phyloP scores from a whole-genome alignment of 2,113 vertebrate genomes.

The Gallinago undulata region DNA sequence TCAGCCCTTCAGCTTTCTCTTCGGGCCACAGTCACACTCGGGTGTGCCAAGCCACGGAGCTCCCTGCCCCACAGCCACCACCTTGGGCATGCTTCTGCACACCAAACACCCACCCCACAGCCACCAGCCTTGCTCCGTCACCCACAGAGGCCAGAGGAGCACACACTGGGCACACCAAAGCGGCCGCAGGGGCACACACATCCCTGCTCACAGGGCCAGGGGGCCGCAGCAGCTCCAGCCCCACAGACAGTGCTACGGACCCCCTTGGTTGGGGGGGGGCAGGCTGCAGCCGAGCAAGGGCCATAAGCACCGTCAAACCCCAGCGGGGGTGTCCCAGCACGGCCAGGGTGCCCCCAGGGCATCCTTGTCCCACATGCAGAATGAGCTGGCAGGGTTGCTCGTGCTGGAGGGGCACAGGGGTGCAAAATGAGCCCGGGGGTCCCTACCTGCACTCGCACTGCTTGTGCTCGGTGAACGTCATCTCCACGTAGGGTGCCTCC shows the following conservation, averaged over 20 bases:
- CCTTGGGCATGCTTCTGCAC: neutral
- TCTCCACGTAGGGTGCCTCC: conserved; percentile 62
- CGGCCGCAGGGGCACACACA: neutral
- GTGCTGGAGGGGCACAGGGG: neutral
- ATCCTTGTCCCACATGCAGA: neutral
- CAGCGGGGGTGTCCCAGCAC: rapidly evolving
- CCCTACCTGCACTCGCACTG: conserved; percentile 76
- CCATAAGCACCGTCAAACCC: rapidly evolving
- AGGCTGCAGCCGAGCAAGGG: neutral
- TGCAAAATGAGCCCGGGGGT: rapidly evolving
- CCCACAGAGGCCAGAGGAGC: neutral
- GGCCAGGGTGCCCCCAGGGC: neutral
- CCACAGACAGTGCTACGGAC: rapidly evolving
- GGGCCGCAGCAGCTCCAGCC: neutral
- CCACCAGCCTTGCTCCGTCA: neutral
- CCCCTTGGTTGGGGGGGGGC: rapidly evolving
- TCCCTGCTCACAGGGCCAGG: neutral
- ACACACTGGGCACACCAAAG: rapidly evolving
- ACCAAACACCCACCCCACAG: neutral
- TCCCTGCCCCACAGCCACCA: neutral
- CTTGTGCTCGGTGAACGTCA: conserved; percentile 71
- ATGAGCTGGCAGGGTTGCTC: neutral
- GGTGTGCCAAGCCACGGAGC: neutral
- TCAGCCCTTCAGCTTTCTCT: neutral
- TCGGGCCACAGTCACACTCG: rapidly evolving